Conservation (phyloP, 1,140 invertebrate genomes). For the Metaphire vulgaris region DNA sequence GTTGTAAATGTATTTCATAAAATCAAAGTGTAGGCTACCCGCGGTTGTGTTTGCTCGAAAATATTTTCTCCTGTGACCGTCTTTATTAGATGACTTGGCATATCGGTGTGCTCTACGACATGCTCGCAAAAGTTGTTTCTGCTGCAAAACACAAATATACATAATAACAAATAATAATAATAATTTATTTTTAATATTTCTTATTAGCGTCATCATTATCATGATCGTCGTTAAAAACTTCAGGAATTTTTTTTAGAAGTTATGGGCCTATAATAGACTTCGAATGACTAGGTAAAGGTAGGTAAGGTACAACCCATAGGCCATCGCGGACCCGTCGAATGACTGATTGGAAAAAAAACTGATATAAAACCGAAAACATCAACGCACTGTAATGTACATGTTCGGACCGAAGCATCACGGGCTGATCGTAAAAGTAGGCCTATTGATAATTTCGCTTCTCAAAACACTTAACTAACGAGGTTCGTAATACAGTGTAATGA, state of each 20-base stretch:
- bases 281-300: not conserved
- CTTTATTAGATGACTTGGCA: slow-evolving; percentile 52
- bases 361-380: no score
- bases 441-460: no score
- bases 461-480: no score
- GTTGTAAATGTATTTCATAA: no score
- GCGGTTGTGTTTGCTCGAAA: slow-evolving; percentile 52
- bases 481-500: no score
- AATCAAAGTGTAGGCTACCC: no score
- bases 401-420: no score
- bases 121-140: slow-evolving; percentile 22
- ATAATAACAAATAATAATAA: not conserved
- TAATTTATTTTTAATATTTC: not conserved
- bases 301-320: no score
- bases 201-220: not conserved
- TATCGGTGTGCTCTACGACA: slow-evolving; percentile 50
- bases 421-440: no score
- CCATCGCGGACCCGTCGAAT: no score
- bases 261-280: not conserved
- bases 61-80: slow-evolving; percentile 53
- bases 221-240: not conserved
- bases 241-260: not conserved
- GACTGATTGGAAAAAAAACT: no score
- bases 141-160: slow-evolving; percentile 8
- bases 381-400: no score